Base-by-base conservation (phyloP, 2,113 vertebrate genomes). In the Zosterops borbonicus region DNA sequence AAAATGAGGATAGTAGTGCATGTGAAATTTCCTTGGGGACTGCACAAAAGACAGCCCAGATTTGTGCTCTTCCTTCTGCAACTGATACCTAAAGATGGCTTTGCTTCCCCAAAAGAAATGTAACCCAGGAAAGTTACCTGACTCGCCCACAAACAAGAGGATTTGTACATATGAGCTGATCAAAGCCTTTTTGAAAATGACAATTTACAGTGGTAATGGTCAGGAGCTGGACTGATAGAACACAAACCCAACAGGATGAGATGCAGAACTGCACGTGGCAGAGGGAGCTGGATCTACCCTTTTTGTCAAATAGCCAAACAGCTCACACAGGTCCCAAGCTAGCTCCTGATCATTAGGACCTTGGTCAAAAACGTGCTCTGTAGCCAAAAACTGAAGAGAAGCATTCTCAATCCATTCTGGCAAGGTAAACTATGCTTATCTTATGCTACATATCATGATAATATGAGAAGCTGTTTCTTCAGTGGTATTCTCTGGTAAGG, bases 311-410 rank as follows among this genome's bases (percentile, higher is more conserved):
- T 1, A 55, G 25, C 39, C 88, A 81, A 14, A 49, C 4, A 65
- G 60, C 39, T 71, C 68, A 47, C 20, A 31, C 0, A 0, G 0
- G 46, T 85, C 46, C 42, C 35, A 85, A 39, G 41, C 4, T 44
- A 71, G 82, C 42, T 92, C n/a, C 56, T 4, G 0, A 15, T 59
- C 49, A 41, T 56, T 31, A 68, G 31, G 50, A 81, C 25, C 25
- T 73, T 37, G 18, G 37, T 73, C 33, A 71, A 76, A 90, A 71
- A 59, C 47, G 47, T 47, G 18, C 53, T 85, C 31, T 49, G 35
- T 60, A 56, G 67, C 17, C 42, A 90, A 82, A 92, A 86, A 14
- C 12, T 20, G 21, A 76, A 89, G 25, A 83, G 23, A 83, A 85
- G 79, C 56, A 9, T 27, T 88, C 83, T 75, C 33, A 83, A 24